Conservation (phyloP, 2,888 invertebrate species). For the Acanthococcus lagerstroemiae region DNA sequence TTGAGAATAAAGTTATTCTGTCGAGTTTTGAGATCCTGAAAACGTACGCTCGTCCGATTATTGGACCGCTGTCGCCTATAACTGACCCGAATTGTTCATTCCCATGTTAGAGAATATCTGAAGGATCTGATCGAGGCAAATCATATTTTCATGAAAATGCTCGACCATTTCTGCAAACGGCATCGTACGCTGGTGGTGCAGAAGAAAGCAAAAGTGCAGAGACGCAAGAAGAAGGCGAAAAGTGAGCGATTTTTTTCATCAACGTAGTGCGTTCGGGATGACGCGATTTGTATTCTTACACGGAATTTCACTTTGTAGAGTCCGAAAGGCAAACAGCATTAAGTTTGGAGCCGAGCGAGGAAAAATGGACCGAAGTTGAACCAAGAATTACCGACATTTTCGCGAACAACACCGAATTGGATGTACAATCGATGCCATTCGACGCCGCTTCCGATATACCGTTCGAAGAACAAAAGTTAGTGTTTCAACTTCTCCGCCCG, state of each 20-base stretch:
- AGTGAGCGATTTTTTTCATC: conserved; percentile 20
- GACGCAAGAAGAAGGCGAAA: conserved; percentile 47
- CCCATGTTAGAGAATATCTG: conserved; percentile 56
- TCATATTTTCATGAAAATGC: conserved; percentile 82
- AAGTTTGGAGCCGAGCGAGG: conserved; percentile 41
- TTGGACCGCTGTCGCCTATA: no score
- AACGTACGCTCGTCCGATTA: no score
- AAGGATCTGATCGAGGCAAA: conserved; percentile 80
- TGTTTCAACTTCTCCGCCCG: no score
- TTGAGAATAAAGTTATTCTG: background rate
- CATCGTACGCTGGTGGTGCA: conserved; percentile 58
- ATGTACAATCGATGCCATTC: conserved; percentile 60
- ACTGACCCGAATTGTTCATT: no score
- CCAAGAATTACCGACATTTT: conserved; percentile 53
- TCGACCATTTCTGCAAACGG: conserved; percentile 55
- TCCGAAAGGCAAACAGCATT: conserved; percentile 5
- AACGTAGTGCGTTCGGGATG: background rate
- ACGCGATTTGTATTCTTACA: background rate
- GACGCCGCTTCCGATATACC: conserved; percentile 74
- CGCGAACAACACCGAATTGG: conserved; percentile 45
- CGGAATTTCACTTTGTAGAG: background rate
- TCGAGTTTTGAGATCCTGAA: no score
- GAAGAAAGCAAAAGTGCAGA: conserved; percentile 45
- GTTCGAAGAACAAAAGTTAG: conserved; percentile 81
- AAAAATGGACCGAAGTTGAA: conserved; percentile 56